phyloP scores from a whole-genome alignment of 1,140 invertebrate genomes.

The Protaetia brevitarsis region DNA sequence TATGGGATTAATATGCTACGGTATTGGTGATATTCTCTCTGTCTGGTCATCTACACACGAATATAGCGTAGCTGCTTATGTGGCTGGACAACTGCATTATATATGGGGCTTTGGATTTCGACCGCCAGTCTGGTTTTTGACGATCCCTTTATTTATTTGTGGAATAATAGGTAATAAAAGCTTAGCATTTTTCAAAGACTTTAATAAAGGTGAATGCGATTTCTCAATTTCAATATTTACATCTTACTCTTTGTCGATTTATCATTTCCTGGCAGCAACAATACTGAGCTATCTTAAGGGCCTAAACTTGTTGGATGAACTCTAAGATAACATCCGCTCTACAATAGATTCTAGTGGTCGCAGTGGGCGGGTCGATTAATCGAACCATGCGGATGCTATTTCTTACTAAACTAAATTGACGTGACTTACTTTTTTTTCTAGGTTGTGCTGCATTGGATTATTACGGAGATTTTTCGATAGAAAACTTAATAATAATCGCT shows the following conservation, averaged over 20 bases:
- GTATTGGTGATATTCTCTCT: not conserved
- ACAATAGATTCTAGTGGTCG: too few species aligned
- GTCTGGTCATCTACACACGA: not conserved
- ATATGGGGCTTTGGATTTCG: not conserved
- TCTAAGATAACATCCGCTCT: too few species aligned
- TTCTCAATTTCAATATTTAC: not conserved
- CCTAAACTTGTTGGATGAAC: too few species aligned
- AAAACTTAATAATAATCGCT: not conserved
- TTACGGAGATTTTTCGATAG: not conserved
- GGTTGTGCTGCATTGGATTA: not conserved
- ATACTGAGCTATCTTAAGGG: too few species aligned
- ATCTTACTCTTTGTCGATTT: too few species aligned
- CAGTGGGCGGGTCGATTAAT: too few species aligned
- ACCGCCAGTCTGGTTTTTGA: not conserved
- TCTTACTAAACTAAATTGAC: too few species aligned
- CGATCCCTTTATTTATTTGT: not conserved
- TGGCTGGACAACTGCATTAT: not conserved
- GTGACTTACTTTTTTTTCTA: not conserved
- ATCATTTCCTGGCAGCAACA: too few species aligned
- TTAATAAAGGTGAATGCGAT: too few species aligned
- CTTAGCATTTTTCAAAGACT: too few species aligned
- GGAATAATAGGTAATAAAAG: not conserved
- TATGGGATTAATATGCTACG: not conserved
- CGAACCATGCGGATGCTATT: too few species aligned
- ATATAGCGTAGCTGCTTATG: not conserved